Evolutionary conservation across 37 sponge, comb jelly and placozoan species (phyloP), one percentile per base, ranked within the genome.

Genomic region (Ephydatia muelleri): DNA sequence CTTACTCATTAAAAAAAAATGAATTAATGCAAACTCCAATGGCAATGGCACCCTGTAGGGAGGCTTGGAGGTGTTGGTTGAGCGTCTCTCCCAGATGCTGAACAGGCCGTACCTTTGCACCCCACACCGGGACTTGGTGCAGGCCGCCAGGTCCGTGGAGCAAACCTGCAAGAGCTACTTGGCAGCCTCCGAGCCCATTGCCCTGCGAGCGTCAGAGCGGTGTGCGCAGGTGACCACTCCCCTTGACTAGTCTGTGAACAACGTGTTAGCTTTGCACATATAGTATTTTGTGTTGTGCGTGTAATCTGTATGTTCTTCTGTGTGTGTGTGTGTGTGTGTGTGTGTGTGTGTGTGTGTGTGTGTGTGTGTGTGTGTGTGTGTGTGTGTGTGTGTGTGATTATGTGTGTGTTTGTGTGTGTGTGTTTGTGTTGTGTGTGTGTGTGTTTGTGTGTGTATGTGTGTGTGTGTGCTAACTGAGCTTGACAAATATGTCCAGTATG

Each of bases 311-410:
- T n/a, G n/a, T n/a, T 22, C 66, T 65, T 65, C n/a, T n/a, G n/a
- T n/a, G n/a, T n/a, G n/a, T n/a, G n/a, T n/a, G n/a, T n/a, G n/a
- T n/a, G n/a, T n/a, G 19, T 65, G 19, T 65, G 19, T 65, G 66
- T 65, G 19, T 65, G 19, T 65, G 66, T 65, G 66, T 65, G 66
- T 65, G 66, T 65, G 66, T 65, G 66, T 65, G 66, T 65, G 66
- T 19, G 14, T 47, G 8, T 47, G 38, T 68, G 70, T 11, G 13
- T 68, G 70, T 68, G 70, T 68, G 70, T 68, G 29, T 29, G 70
- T 68, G 13, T 68, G 13, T 68, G 70, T 68, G 70, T 68, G 70
- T 13, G 29, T 11, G 3, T 13, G 5, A 30, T 30, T 5, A 11
- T 74, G 8, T 34, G 28, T 74, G 28, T 34, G 36, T 31, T 4